Evolutionary conservation across 2,113 vertebrate species (phyloP).

Genomic region (Eidolon helvum): DNA sequence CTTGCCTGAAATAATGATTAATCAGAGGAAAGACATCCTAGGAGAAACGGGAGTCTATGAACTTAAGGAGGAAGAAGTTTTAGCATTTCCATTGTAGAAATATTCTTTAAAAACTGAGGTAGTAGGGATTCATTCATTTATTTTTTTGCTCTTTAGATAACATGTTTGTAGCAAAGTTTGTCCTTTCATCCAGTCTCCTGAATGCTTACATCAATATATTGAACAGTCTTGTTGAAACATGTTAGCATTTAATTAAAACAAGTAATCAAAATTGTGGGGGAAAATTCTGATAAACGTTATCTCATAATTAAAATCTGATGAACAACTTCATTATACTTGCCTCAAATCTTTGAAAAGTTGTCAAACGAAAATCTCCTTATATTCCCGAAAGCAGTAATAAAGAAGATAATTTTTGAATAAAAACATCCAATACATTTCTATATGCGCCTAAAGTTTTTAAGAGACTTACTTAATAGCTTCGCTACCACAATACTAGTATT

Average conservation of each 20-base stretch:
- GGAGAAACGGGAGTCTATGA: not conserved
- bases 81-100: not conserved
- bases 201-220: slow-evolving; percentile 55
- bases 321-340: slow-evolving; percentile 88
- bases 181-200: slow-evolving; percentile 52
- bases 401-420: slow-evolving; percentile 86
- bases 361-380: slow-evolving; percentile 99
- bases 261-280: slow-evolving; percentile 36
- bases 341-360: slow-evolving; percentile 99
- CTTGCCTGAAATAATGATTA: slow-evolving; percentile 2
- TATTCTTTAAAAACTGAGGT: not conserved
- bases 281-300: slow-evolving; percentile 51
- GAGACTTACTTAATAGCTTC: slow-evolving; percentile 50
- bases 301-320: slow-evolving; percentile 38
- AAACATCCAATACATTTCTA: slow-evolving; percentile 60
- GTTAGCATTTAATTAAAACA: slow-evolving; percentile 72
- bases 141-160: slow-evolving; percentile 35
- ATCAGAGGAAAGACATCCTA: not conserved
- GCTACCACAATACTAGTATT: slow-evolving; percentile 65
- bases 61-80: not conserved
- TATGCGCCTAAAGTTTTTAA: slow-evolving; percentile 27
- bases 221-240: slow-evolving; percentile 50
- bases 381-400: slow-evolving; percentile 92
- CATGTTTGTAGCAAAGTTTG: slow-evolving; percentile 36
- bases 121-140: not conserved